These are phyloP conservation scores for Lacanobia wlatinum DNA, from an alignment of 2,888 invertebrate genomes.

Conservation along the genomic window DNA sequence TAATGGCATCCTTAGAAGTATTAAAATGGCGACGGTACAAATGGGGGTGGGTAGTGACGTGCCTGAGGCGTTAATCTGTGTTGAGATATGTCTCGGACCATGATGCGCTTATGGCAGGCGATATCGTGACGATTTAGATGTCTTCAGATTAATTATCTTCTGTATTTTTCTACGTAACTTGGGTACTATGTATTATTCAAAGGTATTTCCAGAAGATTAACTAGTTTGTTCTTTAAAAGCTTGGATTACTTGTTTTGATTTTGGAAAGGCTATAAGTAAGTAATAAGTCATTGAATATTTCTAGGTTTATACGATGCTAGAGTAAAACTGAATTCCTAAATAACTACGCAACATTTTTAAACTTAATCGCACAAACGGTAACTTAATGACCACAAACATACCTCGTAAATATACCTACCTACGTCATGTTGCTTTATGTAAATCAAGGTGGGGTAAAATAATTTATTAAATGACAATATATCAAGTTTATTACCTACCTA, in stretches of 20 bases:
- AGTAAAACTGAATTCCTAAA: too few relatives aligned
- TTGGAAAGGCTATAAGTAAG: background rate
- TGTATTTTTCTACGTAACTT: background rate
- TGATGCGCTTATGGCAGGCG: constrained; percentile 12
- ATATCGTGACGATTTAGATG: background rate
- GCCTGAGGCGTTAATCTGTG: constrained; percentile 38
- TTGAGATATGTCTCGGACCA: constrained; percentile 30
- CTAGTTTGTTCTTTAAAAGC: background rate
- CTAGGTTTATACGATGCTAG: too few relatives aligned
- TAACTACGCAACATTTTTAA: too few relatives aligned
- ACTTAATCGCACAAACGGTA: too few relatives aligned
- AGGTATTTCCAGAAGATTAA: background rate
- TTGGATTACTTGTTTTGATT: background rate
- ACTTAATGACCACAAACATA: too few relatives aligned
- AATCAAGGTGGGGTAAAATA: constrained; percentile 47
- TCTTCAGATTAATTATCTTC: background rate
- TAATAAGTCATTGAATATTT: background rate
- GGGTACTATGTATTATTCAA: background rate
- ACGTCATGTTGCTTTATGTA: constrained; percentile 35
- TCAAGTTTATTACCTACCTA: constrained; percentile 46
- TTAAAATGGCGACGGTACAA: constrained; percentile 60
- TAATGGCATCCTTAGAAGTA: constrained; percentile 80
- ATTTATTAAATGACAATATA: constrained; percentile 56
- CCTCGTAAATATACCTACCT: background rate
- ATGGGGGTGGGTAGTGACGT: constrained; percentile 15